Evolutionary conservation across 1,140 invertebrate species (phyloP).

Genomic region (Drosophila nikananu): DNA sequence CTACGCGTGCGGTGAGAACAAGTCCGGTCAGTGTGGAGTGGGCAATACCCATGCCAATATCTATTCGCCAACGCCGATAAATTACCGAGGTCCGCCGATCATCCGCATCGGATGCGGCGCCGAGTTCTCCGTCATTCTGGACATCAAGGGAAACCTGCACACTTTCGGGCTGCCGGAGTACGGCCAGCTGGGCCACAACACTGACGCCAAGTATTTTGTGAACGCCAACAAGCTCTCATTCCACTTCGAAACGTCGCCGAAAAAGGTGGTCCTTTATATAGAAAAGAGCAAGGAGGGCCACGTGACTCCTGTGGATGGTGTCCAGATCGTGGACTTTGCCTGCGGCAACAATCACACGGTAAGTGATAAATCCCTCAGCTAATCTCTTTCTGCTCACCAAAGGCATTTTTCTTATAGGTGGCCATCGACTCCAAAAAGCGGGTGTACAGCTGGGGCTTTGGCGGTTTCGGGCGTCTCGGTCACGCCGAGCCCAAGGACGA

Average conservation of each 20-base stretch:
- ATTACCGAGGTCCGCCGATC: constrained; percentile 92
- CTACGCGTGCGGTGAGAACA: constrained; percentile 95
- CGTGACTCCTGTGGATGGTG: constrained; percentile 92
- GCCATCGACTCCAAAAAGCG: constrained; percentile 94
- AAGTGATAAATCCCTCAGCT: constrained; percentile 51
- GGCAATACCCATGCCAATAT: constrained; percentile 91
- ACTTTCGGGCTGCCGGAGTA: constrained; percentile 97
- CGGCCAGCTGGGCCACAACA: constrained; percentile 96
- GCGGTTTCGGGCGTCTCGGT: constrained; percentile 96
- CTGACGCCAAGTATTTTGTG: constrained; percentile 97
- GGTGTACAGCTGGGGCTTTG: constrained; percentile 97
- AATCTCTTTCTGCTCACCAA: background rate
- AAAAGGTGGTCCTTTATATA: constrained; percentile 93
- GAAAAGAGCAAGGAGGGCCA: constrained; percentile 96
- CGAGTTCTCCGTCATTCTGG: constrained; percentile 96
- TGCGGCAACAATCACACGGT: constrained; percentile 96
- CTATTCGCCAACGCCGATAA: constrained; percentile 90
- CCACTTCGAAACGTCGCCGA: constrained; percentile 93
- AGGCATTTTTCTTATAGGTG: constrained; percentile 86
- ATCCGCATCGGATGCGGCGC: constrained; percentile 95
- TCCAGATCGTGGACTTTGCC: constrained; percentile 95
- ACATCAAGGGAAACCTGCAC: constrained; percentile 94
- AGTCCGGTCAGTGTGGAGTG: constrained; percentile 95
- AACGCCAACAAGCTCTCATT: constrained; percentile 94
- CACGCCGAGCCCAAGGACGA: constrained; percentile 97